phyloP scores from a whole-genome alignment of 2,888 invertebrate genomes.

The Sinelater perroti region DNA sequence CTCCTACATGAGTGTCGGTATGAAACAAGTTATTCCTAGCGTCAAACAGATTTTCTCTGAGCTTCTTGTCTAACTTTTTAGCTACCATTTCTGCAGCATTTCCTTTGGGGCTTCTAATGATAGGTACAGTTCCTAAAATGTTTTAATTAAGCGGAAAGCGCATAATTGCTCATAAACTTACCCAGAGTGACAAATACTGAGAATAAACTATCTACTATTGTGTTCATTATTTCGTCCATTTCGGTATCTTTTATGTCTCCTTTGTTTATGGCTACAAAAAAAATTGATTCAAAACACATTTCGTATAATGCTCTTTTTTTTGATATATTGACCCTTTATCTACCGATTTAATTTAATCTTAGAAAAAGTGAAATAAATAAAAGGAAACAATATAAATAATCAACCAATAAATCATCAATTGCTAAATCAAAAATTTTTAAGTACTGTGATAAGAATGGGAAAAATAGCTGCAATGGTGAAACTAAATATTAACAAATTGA shows the following conservation, averaged over 20 bases:
- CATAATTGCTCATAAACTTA: too few relatives aligned
- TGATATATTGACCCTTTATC: too few relatives aligned
- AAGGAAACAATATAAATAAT: too few relatives aligned
- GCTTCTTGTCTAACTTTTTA: conserved; percentile 94
- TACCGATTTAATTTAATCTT: too few relatives aligned
- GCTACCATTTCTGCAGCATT: conserved; percentile 99
- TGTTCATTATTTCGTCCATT: conserved; percentile 94
- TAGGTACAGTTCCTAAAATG: conserved; percentile 78
- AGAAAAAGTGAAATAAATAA: too few relatives aligned
- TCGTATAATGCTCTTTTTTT: too few relatives aligned
- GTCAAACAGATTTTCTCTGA: conserved; percentile 96
- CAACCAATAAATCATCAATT: not conserved
- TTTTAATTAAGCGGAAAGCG: not conserved
- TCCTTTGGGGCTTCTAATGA: conserved; percentile 90
- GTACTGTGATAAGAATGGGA: too few relatives aligned
- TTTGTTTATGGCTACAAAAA: conserved; percentile 81
- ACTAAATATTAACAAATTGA: too few relatives aligned
- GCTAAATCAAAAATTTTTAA: too few relatives aligned
- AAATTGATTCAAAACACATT: not conserved
- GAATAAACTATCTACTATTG: conserved; percentile 95
- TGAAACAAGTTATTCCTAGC: conserved; percentile 95
- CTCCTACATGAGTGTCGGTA: conserved; percentile 80
- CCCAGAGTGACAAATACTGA: conserved; percentile 97
- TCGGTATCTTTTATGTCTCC: conserved; percentile 94
- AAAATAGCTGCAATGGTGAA: too few relatives aligned